Evolutionary conservation across 2,888 invertebrate species (phyloP).

Genomic region (Carcina quercana): DNA sequence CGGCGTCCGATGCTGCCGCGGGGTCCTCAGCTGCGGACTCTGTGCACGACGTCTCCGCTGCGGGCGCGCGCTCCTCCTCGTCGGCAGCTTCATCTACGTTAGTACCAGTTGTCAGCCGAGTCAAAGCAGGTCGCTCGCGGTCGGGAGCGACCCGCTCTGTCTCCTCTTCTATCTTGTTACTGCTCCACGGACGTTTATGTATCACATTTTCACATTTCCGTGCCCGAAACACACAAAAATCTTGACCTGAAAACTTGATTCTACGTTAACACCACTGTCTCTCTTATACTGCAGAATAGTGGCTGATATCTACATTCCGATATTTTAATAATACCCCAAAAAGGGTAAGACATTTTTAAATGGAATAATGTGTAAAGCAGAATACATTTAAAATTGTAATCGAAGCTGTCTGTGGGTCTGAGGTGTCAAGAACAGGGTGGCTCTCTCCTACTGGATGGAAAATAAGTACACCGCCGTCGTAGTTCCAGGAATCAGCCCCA

Average conservation of each 20-base stretch:
- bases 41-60: constrained; percentile 38
- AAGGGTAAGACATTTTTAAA: no score
- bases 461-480: no score
- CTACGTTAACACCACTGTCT: constrained; percentile 65
- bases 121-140: constrained; percentile 62
- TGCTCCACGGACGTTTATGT: constrained; percentile 21
- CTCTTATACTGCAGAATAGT: constrained; percentile 39
- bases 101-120: constrained; percentile 46
- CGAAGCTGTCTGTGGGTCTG: no score
- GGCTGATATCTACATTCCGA: no score
- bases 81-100: constrained; percentile 62
- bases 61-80: no score
- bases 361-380: no score
- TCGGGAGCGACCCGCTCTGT: constrained; percentile 57
- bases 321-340: constrained; percentile 1
- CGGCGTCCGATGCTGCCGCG: constrained; percentile 33
- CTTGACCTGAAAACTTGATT: constrained; percentile 73
- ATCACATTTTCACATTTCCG: constrained; percentile 34
- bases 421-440: no score
- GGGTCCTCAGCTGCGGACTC: constrained; percentile 36
- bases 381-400: no score
- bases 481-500: no score
- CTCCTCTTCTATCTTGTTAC: constrained; percentile 30
- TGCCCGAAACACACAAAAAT: constrained; percentile 33
- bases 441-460: no score